These are phyloP conservation scores for Piezodorus guildinii DNA, from an alignment of 1,140 invertebrate species.

Conservation along the genomic window DNA sequence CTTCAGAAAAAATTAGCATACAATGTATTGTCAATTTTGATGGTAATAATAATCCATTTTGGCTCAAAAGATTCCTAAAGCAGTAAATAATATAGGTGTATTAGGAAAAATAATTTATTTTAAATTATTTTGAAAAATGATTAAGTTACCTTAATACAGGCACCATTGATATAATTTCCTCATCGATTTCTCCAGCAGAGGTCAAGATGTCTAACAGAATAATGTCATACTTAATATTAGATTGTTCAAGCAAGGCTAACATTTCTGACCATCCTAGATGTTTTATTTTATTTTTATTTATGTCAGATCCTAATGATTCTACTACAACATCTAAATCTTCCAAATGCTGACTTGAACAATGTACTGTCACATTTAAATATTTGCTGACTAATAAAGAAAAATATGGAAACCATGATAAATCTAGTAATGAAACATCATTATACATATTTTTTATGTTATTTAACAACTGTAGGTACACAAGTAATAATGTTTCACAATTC, in stretches of 20 bases:
- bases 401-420: constrained; percentile 7
- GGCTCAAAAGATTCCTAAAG: background rate
- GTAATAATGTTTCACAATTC: constrained; percentile 10
- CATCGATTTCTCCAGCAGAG: background rate
- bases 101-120: background rate
- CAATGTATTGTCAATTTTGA: background rate
- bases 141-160: background rate
- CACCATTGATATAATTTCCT: background rate
- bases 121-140: no score
- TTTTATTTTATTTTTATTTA: background rate
- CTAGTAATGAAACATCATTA: background rate
- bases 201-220: background rate
- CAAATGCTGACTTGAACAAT: background rate
- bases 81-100: background rate
- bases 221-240: background rate
- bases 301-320: background rate
- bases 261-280: background rate
- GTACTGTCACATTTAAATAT: background rate
- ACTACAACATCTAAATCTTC: background rate
- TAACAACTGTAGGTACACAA: background rate
- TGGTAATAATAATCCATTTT: background rate
- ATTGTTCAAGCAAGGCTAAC: background rate
- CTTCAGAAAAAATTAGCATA: background rate
- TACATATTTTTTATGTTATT: background rate
- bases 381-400: background rate